Percentiles rank a stretch among this genome's conserved stretches.
These are phyloP conservation scores for Falco naumanni DNA, from an alignment of 2,797 vertebrate species.

Conservation along the genomic window DNA sequence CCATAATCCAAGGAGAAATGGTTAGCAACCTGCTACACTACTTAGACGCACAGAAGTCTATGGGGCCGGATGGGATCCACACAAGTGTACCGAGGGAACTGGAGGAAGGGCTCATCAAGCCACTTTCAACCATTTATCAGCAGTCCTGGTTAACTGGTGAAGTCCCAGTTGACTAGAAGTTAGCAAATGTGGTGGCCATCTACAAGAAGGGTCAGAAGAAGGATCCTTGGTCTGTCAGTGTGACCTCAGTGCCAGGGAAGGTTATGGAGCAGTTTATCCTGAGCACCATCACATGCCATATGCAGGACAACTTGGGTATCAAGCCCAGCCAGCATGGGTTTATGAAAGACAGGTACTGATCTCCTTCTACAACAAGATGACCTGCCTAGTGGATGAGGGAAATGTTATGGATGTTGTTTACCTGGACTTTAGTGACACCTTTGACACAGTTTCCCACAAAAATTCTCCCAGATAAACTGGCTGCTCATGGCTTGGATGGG, in stretches of 20 bases:
- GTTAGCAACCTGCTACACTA: background rate
- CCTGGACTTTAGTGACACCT: too few relatives aligned
- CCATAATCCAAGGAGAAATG: background rate
- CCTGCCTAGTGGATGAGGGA: background rate
- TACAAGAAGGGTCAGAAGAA: background rate
- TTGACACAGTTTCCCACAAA: too few relatives aligned
- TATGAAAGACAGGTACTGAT: too few relatives aligned
- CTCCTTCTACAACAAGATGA: background rate
- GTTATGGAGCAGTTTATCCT: background rate
- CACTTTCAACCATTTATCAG: background rate
- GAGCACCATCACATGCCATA: accelerated
- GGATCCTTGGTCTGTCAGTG: background rate
- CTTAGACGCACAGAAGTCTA: background rate
- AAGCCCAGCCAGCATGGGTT: too few relatives aligned
- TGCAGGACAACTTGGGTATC: background rate
- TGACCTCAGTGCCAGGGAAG: background rate
- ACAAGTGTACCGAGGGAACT: background rate
- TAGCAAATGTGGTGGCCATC: background rate
- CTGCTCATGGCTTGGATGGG: too few relatives aligned
- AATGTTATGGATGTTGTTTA: background rate
- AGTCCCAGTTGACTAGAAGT: background rate
- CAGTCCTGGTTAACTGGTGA: background rate
- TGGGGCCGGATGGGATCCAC: background rate
- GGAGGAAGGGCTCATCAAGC: background rate
- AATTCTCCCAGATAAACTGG: too few relatives aligned